Percentiles rank a stretch among this genome's conserved stretches.
These are phyloP conservation scores for Propsilocerus akamusi DNA, from an alignment of 1,140 invertebrate genomes.

Conservation along the genomic window DNA sequence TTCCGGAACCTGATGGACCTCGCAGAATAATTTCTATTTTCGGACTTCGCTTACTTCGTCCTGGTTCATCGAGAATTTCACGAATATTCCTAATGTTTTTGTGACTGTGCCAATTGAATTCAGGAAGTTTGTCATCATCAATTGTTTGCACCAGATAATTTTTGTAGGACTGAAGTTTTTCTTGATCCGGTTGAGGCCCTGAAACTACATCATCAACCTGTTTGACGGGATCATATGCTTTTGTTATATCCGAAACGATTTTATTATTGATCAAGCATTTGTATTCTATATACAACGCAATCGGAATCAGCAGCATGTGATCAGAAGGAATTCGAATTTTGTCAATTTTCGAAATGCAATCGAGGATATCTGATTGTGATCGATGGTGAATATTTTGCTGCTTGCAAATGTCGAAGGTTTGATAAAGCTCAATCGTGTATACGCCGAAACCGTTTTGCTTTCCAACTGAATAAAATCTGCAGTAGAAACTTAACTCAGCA, in stretches of 20 bases:
- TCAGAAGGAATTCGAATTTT: constrained; percentile 36
- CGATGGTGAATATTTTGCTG: constrained; percentile 74
- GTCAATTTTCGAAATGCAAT: constrained; percentile 58
- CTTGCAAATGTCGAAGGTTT: constrained; percentile 53
- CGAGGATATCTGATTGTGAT: constrained; percentile 56
- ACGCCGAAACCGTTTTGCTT: constrained; percentile 82
- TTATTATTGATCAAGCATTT: neutral
- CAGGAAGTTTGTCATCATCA: neutral
- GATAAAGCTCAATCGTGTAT: constrained; percentile 50
- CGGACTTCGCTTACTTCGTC: neutral
- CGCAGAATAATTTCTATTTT: neutral
- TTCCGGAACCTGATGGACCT: neutral
- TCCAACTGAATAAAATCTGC: constrained; percentile 74
- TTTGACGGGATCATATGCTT: neutral
- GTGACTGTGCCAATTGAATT: neutral
- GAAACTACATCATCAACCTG: neutral
- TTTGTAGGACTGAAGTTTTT: neutral
- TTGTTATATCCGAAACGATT: neutral
- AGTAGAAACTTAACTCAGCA: constrained; percentile 60
- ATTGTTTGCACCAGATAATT: neutral
- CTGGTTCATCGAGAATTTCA: neutral
- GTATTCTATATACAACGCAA: neutral
- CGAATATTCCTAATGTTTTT: neutral
- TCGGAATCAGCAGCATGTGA: constrained; percentile 12
- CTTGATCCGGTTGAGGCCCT: neutral